phyloP scores from a whole-genome alignment of 2,888 invertebrate species.

The Hetaerina titia region DNA sequence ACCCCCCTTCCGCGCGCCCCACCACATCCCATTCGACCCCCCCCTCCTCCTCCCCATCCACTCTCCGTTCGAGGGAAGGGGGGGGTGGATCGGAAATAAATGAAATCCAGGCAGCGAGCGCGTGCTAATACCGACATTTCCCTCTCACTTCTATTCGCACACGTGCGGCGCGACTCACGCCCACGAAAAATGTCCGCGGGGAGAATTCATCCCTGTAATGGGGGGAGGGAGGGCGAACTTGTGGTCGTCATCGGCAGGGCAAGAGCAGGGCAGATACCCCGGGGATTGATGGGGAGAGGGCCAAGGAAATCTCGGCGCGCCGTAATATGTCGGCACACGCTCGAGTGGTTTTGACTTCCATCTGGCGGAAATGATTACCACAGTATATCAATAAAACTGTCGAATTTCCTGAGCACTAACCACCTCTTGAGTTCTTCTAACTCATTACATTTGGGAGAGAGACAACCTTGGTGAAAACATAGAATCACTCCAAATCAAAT shows the following conservation, averaged over 20 bases:
- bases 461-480: too few species aligned
- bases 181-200: conserved; percentile 6
- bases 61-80: background rate
- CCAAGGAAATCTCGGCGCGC: background rate
- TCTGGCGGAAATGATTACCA: too few species aligned
- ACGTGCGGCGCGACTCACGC: background rate
- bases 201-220: background rate
- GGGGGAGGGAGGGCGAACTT: background rate
- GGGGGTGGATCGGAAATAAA: background rate
- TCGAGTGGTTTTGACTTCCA: too few species aligned
- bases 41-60: background rate
- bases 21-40: background rate
- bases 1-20: background rate
- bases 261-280: background rate
- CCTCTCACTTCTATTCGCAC: background rate
- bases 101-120: background rate
- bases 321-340: background rate
- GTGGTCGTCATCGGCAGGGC: background rate
- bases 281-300: background rate
- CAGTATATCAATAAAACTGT: too few species aligned
- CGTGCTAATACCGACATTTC: background rate
- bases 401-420: too few species aligned
- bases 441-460: too few species aligned
- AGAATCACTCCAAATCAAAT: too few species aligned
- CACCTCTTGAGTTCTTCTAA: too few species aligned